Percentiles rank a stretch among this genome's conserved stretches.
Evolutionary conservation across 2,113 vertebrate species (phyloP).

Genomic region (Clupea harengus): DNA sequence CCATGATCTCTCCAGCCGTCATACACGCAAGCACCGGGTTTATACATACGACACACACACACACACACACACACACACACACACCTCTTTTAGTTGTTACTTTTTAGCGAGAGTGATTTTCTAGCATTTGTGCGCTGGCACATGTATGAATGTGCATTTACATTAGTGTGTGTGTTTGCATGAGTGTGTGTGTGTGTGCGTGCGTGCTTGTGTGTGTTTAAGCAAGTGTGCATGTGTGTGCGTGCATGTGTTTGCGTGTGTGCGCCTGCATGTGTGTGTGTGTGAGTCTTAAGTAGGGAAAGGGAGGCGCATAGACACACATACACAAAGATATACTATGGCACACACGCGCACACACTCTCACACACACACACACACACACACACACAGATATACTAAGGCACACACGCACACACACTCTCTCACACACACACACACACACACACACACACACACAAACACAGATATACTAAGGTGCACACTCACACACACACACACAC

Average conservation of each 20-base stretch:
- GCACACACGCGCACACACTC: not conserved
- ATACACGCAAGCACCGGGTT: not conserved
- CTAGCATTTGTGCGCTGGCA: too few relatives aligned
- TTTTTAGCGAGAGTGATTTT: too few relatives aligned
- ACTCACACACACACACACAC: not conserved
- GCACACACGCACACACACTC: not conserved
- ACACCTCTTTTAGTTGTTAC: not conserved
- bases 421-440: not conserved
- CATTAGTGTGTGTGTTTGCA: too few relatives aligned
- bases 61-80: not conserved
- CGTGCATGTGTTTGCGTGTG: too few relatives aligned
- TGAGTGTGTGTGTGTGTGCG: too few relatives aligned
- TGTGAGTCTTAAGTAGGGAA: too few relatives aligned
- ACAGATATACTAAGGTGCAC: not conserved
- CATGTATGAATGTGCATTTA: too few relatives aligned
- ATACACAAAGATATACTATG: too few relatives aligned
- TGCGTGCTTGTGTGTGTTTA: too few relatives aligned
- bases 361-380: not conserved
- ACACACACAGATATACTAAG: too few relatives aligned
- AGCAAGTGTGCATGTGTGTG: too few relatives aligned
- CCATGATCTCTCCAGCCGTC: not conserved
- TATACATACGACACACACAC: not conserved
- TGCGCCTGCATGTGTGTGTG: too few relatives aligned
- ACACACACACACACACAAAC: not conserved
- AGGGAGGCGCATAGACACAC: not conserved